A percentile compares a stretch with the other conserved stretches of the same genome.
phyloP scores from a whole-genome alignment of 2,888 invertebrate species.

The Zootermopsis nevadensis region DNA sequence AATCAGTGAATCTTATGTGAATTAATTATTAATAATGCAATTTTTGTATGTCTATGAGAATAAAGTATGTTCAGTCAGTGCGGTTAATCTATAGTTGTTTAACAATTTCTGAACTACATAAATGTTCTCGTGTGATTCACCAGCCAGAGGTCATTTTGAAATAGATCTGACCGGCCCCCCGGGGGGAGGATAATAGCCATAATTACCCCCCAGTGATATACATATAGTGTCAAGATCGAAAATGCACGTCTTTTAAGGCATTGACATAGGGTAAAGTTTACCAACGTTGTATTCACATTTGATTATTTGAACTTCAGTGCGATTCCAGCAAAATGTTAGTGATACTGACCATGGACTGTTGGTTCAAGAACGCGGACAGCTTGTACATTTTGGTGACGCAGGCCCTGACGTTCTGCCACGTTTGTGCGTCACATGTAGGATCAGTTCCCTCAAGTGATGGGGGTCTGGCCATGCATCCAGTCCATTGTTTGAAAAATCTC shows the following conservation, averaged over 20 bases:
- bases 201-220: too few relatives aligned
- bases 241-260: too few relatives aligned
- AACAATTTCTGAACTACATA: neutral
- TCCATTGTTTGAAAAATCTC: conserved; percentile 1
- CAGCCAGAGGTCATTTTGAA: neutral
- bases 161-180: neutral
- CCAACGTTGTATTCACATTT: too few relatives aligned
- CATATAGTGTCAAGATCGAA: too few relatives aligned
- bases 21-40: too few relatives aligned
- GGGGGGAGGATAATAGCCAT: neutral
- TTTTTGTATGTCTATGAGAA: too few relatives aligned
- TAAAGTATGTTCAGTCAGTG: too few relatives aligned
- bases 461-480: neutral
- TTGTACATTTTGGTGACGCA: conserved; percentile 1
- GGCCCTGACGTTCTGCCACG: neutral
- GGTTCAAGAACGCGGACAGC: neutral
- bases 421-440: neutral
- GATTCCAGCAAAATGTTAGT: neutral
- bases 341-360: neutral
- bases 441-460: neutral
- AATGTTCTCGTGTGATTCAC: neutral
- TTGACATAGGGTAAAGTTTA: neutral
- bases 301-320: neutral
- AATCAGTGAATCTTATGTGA: too few relatives aligned
- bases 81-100: too few relatives aligned